phyloP scores from a whole-genome alignment of 2,797 vertebrate species.

The Muscicapa comitata region DNA sequence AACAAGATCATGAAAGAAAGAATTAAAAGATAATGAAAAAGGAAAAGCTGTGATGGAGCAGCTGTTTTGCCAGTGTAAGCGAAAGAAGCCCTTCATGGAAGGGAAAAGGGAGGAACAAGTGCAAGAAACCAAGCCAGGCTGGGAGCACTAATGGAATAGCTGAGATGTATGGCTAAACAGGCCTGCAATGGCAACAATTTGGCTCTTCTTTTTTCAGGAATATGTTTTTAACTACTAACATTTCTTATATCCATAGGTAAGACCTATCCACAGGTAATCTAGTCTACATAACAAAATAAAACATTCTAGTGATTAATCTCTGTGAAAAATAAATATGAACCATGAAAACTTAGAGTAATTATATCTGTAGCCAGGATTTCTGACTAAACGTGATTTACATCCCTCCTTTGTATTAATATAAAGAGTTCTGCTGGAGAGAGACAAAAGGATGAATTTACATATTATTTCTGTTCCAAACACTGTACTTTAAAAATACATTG shows the following conservation, averaged over 20 bases:
- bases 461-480: neutral
- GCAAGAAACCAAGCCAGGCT: neutral
- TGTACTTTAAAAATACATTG: neutral
- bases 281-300: neutral
- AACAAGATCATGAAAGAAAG: neutral
- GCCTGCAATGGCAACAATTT: rapidly evolving
- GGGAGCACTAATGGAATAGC: neutral
- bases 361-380: neutral
- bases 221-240: neutral
- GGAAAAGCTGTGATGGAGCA: neutral
- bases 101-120: neutral
- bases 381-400: neutral
- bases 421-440: neutral
- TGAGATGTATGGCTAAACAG: rapidly evolving
- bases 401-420: neutral
- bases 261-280: neutral
- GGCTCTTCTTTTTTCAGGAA: neutral
- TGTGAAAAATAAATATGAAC: neutral
- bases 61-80: neutral
- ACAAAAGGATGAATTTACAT: neutral
- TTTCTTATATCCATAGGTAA: neutral
- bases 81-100: neutral
- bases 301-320: neutral
- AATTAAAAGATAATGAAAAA: neutral
- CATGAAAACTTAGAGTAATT: neutral